Conservation (phyloP, 2,888 invertebrate genomes). For the Sympetrum striolatum region DNA sequence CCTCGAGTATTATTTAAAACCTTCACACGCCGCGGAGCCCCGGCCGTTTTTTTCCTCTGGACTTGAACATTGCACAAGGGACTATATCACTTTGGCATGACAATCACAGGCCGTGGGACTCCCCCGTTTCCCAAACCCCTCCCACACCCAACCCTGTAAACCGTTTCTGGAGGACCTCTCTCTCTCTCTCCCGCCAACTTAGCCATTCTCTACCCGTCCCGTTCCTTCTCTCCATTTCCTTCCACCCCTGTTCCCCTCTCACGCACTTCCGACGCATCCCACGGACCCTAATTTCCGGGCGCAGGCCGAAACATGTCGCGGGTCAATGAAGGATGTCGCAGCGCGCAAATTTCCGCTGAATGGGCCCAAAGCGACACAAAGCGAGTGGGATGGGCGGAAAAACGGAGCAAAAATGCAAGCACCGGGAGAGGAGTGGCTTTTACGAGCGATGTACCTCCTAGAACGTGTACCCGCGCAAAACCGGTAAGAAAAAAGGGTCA, state of each 20-base stretch:
- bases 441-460: not conserved
- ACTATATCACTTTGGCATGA: not conserved
- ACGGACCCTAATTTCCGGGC: slow-evolving; percentile 26
- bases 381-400: not conserved
- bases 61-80: not conserved
- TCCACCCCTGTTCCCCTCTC: not conserved
- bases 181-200: too few relatives aligned
- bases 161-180: too few relatives aligned
- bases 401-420: not conserved
- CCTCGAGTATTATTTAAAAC: not conserved
- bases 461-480: not conserved
- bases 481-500: not conserved
- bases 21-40: not conserved
- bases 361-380: not conserved
- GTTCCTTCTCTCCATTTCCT: not conserved
- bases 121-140: not conserved
- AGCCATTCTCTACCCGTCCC: not conserved
- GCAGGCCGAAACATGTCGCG: not conserved
- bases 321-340: not conserved
- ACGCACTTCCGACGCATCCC: not conserved
- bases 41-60: not conserved
- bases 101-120: not conserved
- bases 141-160: not conserved
- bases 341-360: not conserved
- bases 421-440: not conserved